Evolutionary conservation across 2,113 vertebrate species (phyloP), one percentile per base, ranked within the genome.

Genomic region (Myotis lucifugus): DNA sequence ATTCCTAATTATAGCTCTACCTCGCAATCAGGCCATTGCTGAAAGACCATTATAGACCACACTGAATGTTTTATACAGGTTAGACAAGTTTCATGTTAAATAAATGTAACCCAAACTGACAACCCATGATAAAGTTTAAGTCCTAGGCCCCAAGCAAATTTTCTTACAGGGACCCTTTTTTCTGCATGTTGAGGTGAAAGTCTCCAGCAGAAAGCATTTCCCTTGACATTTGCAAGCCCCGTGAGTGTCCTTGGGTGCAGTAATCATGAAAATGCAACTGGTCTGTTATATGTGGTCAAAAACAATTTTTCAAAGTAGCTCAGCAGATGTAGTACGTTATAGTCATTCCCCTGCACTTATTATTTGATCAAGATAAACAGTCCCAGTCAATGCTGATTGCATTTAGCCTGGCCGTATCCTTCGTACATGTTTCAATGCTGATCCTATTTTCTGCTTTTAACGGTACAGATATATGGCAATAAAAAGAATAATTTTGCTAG

Each of bases 401-500:
- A 72, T 88, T 96, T 93, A 70, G 59, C 37, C 74, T 29, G n/a
- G 48, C 52, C 2, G 13, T 50, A 42, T 66, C 85, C 86, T 96
- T 88, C 64, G 25, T 64, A 25, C 25, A 17, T n/a, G 27, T 95
- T 94, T 94, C 91, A 46, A n/a, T 37, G 79, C 66, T 64, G 76
- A 78, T 93, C 17, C 37, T 69, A 79, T 94, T 96, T 96, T 87
- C 59, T 94, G 78, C 78, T 91, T 91, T 96, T 94, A 86, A 91
- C 67, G 1, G 9, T 89, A 61, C 81, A 96, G 94, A 96, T 69
- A 73, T 50, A 78, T 94, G 86, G 72, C 77, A 69, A 96, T 69
- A 89, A 98, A 96, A 50, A 91, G 89, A 34, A 93, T 32, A 79
- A 79, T 97, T 97, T 95, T 91, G 92, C 40, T 97, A 79, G 82